Percentiles rank a stretch among this genome's conserved stretches.
Evolutionary conservation across 2,888 invertebrate species (phyloP).

Genomic region (Pherbina coryleti): DNA sequence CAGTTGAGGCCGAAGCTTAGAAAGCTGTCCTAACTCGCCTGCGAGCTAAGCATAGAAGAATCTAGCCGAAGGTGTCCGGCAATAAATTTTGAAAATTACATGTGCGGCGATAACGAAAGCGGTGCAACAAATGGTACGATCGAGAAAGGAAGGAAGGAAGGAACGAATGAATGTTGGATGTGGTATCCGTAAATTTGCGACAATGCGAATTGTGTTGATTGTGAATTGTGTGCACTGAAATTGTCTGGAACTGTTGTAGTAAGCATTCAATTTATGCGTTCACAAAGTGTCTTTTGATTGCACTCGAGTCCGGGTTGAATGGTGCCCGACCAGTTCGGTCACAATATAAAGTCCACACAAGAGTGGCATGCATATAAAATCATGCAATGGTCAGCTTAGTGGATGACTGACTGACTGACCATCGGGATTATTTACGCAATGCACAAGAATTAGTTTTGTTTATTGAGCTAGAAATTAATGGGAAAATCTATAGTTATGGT

Average conservation of each 20-base stretch:
- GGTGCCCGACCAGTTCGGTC: not conserved
- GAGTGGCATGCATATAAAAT: slow-evolving; percentile 18
- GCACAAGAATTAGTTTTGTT: no score
- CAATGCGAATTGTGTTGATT: slow-evolving; percentile 33
- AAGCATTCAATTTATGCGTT: slow-evolving; percentile 23
- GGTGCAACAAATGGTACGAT: not conserved
- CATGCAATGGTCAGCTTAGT: slow-evolving; percentile 11
- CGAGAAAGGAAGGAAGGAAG: not conserved
- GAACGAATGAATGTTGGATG: no score
- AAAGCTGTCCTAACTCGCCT: not conserved
- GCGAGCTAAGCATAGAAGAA: not conserved
- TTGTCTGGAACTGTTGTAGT: slow-evolving; percentile 7
- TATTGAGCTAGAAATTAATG: no score
- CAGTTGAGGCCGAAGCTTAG: not conserved
- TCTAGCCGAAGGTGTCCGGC: slow-evolving; percentile 34
- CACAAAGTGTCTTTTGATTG: slow-evolving; percentile 28
- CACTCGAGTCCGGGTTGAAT: not conserved
- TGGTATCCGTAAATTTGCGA: slow-evolving; percentile 3
- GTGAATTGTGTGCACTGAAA: slow-evolving; percentile 31
- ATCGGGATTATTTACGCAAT: no score
- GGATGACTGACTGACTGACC: no score
- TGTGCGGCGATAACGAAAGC: not conserved
- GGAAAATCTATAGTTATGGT: no score
- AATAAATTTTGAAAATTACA: slow-evolving; percentile 63
- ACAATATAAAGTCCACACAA: not conserved